Evolutionary conservation across 2,888 invertebrate genomes (phyloP), one percentile per base, ranked within the genome.

Genomic region (Caenorhabditis sp.): DNA sequence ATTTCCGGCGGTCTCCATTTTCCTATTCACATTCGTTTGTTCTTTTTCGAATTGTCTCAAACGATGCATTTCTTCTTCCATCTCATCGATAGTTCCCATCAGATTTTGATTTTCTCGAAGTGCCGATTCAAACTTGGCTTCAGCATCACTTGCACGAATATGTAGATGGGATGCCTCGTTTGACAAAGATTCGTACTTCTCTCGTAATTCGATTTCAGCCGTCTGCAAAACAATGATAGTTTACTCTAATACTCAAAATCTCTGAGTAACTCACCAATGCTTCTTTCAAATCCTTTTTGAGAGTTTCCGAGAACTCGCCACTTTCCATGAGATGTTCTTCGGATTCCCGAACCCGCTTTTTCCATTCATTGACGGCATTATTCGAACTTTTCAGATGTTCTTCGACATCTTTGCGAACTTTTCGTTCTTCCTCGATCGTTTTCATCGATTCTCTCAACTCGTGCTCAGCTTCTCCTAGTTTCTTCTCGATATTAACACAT

Each of bases 51-150:
- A 65, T 7, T n/a, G 17, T 1, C 54, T 26, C 38, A 65, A 53
- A 5, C 36, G 54, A 25, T 67, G 60, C 25, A 72, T 12, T n/a
- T 67, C 26, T 21, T 61, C 23, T 25, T 63, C 61, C 17, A 72
- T 26, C 12, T 25, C 52, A 1, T 53, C 50, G 8, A 67, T 61
- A 25, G 59, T 50, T 4, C 58, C 54, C 1, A 64, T 50, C 43
- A 72, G 25, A 0, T 53, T n/a, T 7, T 53, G 49, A 21, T 58
- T 67, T 27, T 72, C 72, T 17, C 49, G 43, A 1, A 52, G 50
- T 1, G 52, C 27, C 20, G 8, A 1, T 14, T 63, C 63, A 7
- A 67, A 56, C 26, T 60, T 63, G 10, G 25, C 25, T 23, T 71
- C 71, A 5, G 71, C 67, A n/a, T 67, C 67, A 8, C 20, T 27